A percentile compares a stretch with the other conserved stretches of the same genome.
Conservation (phyloP, 1,140 invertebrate species). For the Bombus soroeensis region DNA sequence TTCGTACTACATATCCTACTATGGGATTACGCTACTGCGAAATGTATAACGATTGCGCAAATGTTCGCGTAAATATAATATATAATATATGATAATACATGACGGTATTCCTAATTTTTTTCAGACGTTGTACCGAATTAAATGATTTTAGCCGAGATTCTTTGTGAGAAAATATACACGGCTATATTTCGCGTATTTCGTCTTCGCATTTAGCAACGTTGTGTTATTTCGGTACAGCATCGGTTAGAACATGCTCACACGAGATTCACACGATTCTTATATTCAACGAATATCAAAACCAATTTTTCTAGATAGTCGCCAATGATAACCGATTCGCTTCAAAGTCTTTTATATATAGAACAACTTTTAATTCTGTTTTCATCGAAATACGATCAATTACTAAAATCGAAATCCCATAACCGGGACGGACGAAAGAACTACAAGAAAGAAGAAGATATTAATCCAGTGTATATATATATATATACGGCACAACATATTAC, state of each 20-base stretch:
- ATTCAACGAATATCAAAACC: neutral
- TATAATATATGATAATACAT: neutral
- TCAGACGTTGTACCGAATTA: neutral
- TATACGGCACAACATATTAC: neutral
- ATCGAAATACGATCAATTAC: neutral
- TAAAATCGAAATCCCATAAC: neutral
- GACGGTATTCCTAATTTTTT: neutral
- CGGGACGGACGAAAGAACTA: neutral
- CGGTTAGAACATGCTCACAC: conserved; percentile 1
- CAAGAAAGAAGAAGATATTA: neutral
- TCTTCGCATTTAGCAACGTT: conserved; percentile 62
- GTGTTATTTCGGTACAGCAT: conserved; percentile 63
- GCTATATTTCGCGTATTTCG: conserved; percentile 45
- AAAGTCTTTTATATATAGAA: no score
- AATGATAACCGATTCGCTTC: neutral
- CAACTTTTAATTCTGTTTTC: neutral
- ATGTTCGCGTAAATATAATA: neutral
- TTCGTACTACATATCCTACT: no score
- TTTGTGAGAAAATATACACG: conserved; percentile 17
- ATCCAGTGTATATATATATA: neutral
- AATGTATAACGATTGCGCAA: neutral
- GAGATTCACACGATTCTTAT: conserved; percentile 17
- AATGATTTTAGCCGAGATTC: neutral
- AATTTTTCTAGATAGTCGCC: neutral
- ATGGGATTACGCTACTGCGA: no score